These are phyloP conservation scores for Oncopeltus fasciatus DNA, from an alignment of 1,140 invertebrate species.

Conservation along the genomic window DNA sequence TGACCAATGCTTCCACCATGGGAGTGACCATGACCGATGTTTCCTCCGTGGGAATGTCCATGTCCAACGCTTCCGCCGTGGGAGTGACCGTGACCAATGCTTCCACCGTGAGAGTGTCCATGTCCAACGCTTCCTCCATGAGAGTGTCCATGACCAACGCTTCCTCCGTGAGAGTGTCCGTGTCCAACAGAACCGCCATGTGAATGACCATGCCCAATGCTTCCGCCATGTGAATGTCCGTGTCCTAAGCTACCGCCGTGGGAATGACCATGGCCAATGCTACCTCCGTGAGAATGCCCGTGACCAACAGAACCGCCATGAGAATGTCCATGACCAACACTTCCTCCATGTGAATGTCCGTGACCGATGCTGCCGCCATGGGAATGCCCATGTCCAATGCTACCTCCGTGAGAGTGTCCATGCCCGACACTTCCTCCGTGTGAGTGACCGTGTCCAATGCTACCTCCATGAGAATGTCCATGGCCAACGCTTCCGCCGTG, in stretches of 20 bases:
- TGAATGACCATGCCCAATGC: constrained; percentile 2
- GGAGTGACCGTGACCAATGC: constrained; percentile 8
- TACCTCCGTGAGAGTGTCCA: background rate
- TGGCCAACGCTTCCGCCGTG: background rate
- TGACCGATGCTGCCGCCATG: constrained; percentile 5
- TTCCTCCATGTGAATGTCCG: background rate
- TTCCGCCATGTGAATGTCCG: constrained; percentile 6
- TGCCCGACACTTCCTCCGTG: background rate
- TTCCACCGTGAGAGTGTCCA: constrained; percentile 9
- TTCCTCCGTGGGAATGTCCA: constrained; percentile 7
- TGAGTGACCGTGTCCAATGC: background rate
- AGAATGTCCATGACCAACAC: background rate
- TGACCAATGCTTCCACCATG: constrained; percentile 10
- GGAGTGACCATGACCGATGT: constrained; percentile 11
- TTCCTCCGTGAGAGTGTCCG: constrained; percentile 9
- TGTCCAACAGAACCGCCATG: constrained; percentile 11
- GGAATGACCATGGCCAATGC: background rate
- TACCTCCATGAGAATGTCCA: background rate
- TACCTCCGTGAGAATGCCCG: background rate
- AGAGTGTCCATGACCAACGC: constrained; percentile 5
- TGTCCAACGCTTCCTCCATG: constrained; percentile 8
- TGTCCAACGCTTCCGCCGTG: constrained; percentile 13
- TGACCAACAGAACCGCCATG: background rate
- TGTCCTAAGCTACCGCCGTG: constrained; percentile 10
- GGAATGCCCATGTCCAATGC: background rate